phyloP scores from a whole-genome alignment of 2,113 vertebrate genomes.

The Aleadryas rufinucha region DNA sequence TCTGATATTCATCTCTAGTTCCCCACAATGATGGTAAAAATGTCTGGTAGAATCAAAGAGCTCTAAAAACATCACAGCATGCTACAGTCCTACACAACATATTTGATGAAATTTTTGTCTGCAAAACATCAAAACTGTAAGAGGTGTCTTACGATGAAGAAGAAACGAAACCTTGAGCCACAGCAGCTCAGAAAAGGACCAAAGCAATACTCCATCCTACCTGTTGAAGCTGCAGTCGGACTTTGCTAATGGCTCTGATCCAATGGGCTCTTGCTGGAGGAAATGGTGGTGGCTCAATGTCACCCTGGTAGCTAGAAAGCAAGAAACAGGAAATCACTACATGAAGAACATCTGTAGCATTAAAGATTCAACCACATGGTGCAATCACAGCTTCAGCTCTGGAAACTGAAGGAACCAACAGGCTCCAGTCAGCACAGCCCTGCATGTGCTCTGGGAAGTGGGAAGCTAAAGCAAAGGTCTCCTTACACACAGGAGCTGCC shows the following conservation, averaged over 20 bases:
- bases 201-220: conserved; percentile 69
- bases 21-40: not conserved
- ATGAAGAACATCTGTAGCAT: not conserved
- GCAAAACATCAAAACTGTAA: not conserved
- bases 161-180: not conserved
- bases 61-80: not conserved
- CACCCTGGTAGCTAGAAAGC: conserved; percentile 64
- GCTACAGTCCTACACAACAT: not conserved
- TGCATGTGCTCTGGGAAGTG: not conserved
- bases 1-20: not conserved
- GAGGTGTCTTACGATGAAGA: not conserved
- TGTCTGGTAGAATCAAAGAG: not conserved
- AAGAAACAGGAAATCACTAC: conserved; percentile 6
- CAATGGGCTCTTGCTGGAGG: conserved; percentile 85
- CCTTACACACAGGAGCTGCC: not conserved
- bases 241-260: conserved; percentile 95
- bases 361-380: not conserved
- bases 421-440: not conserved
- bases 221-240: conserved; percentile 90
- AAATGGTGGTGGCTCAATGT: conserved; percentile 77
- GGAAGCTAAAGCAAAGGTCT: not conserved
- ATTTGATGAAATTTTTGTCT: not conserved
- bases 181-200: not conserved
- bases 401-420: not conserved
- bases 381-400: not conserved